Evolutionary conservation across 2,113 vertebrate species (phyloP).

Genomic region (Odontesthes bonariensis): DNA sequence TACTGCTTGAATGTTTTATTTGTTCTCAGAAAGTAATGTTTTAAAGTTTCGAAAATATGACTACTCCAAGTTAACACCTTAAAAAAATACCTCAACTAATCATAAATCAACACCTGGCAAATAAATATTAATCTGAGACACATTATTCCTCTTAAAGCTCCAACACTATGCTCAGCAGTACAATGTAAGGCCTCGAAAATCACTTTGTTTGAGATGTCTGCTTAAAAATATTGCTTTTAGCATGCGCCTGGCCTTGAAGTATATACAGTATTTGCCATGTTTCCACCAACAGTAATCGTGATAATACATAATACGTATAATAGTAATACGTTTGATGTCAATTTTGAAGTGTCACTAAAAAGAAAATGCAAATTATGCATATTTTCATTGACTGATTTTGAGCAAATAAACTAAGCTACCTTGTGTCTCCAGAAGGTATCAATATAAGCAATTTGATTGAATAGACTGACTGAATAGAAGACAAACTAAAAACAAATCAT

Average conservation of each 20-base stretch:
- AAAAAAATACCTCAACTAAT: not conserved
- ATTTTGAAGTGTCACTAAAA: not conserved
- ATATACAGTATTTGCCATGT: not conserved
- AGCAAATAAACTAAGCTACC: not conserved
- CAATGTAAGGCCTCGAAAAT: not conserved
- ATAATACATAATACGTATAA: too few relatives aligned
- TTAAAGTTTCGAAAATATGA: too few relatives aligned
- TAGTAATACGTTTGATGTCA: too few relatives aligned
- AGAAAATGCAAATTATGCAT: not conserved
- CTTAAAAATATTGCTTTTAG: too few relatives aligned
- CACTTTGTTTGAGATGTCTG: too few relatives aligned
- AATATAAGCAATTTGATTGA: not conserved
- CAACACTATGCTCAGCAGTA: not conserved
- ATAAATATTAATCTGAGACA: not conserved
- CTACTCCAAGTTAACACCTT: too few relatives aligned
- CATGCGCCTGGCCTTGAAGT: not conserved
- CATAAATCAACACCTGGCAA: not conserved
- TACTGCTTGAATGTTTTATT: not conserved
- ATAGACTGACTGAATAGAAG: not conserved
- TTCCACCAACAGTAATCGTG: not conserved
- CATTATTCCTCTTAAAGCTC: not conserved
- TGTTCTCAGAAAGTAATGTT: not conserved
- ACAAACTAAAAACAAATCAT: not conserved
- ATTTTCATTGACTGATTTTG: not conserved
- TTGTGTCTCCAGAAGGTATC: not conserved